These are phyloP conservation scores for Notolabrus celidotus DNA, from an alignment of 2,797 vertebrate species.

Conservation along the genomic window DNA sequence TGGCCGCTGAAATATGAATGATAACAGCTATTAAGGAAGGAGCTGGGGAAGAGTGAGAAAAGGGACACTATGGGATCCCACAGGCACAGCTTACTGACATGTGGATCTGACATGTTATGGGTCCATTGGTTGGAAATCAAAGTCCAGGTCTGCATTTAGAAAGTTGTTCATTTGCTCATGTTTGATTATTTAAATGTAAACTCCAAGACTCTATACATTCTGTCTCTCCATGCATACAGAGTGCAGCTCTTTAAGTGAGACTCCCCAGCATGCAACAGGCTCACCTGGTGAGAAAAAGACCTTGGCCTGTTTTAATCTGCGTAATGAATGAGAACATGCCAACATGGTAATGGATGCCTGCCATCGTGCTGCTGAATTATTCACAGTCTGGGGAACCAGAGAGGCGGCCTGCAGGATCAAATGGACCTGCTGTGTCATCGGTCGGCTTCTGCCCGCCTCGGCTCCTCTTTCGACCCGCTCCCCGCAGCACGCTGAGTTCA, in stretches of 20 bases:
- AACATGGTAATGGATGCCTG: constrained; percentile 95
- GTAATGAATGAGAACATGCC: constrained; percentile 95
- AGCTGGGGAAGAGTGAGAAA: constrained; percentile 29
- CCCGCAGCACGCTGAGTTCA: constrained; percentile 30
- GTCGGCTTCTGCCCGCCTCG: constrained; percentile 53
- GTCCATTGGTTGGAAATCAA: neutral
- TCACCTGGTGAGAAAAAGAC: constrained; percentile 62
- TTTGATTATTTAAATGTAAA: neutral
- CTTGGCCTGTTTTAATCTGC: constrained; percentile 89
- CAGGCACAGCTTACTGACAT: neutral
- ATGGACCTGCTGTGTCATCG: constrained; percentile 85
- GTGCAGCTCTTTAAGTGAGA: constrained; percentile 7
- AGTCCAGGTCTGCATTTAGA: too few relatives aligned
- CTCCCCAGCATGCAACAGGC: constrained; percentile 82
- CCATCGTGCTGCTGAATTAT: constrained; percentile 93
- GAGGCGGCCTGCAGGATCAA: constrained; percentile 88
- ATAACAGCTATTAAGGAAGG: constrained; percentile 25
- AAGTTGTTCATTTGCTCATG: too few relatives aligned
- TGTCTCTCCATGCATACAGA: neutral
- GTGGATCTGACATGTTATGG: neutral
- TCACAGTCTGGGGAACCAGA: constrained; percentile 94
- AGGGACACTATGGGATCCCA: constrained; percentile 15
- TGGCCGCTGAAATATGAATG: constrained; percentile 72
- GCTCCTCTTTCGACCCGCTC: constrained; percentile 76
- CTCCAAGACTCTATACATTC: neutral